Percentiles rank a stretch among this genome's conserved stretches.
phyloP scores from a whole-genome alignment of 2,888 invertebrate species.

The Drepanosiphum platanoidis region DNA sequence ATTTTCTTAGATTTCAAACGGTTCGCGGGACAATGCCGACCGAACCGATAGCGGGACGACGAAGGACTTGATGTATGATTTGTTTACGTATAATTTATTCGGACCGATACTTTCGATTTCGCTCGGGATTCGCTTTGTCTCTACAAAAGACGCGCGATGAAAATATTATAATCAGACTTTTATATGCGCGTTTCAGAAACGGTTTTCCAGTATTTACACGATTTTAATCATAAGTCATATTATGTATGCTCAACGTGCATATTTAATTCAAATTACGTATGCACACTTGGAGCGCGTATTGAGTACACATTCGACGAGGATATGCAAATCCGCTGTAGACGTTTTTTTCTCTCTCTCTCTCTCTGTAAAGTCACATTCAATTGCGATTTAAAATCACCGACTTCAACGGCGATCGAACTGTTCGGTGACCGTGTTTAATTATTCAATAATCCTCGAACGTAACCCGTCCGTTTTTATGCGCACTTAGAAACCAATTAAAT shows the following conservation, averaged over 20 bases:
- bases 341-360: background rate
- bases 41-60: too few relatives aligned
- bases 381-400: background rate
- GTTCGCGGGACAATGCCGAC: too few relatives aligned
- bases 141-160: background rate
- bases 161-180: background rate
- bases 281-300: slow-evolving; percentile 9
- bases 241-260: background rate
- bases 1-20: too few relatives aligned
- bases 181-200: background rate
- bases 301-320: background rate
- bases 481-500: slow-evolving; percentile 39
- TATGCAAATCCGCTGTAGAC: background rate
- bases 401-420: slow-evolving; percentile 12
- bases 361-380: background rate
- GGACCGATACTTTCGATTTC: too few relatives aligned
- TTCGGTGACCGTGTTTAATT: slow-evolving; percentile 34
- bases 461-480: background rate
- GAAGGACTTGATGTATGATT: too few relatives aligned
- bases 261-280: slow-evolving; percentile 32
- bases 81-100: too few relatives aligned
- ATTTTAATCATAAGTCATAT: background rate
- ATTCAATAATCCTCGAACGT: slow-evolving; percentile 41
- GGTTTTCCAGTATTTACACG: background rate
- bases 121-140: too few relatives aligned